Evolutionary conservation across 1,140 invertebrate species (phyloP).

Genomic region (Rhynchophorus ferrugineus): DNA sequence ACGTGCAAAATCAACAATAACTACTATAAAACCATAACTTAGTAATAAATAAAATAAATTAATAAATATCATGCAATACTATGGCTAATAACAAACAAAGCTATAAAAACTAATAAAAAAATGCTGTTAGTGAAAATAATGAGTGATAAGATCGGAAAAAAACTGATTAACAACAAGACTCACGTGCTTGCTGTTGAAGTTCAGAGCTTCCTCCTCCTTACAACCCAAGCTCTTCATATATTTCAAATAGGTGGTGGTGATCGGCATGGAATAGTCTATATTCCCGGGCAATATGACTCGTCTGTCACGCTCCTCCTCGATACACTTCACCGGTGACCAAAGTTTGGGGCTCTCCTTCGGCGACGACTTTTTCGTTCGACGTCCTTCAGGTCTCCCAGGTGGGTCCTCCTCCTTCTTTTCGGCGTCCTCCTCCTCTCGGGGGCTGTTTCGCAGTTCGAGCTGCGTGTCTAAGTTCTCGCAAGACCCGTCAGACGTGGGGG

Average conservation of each 20-base stretch:
- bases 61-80: too few species aligned
- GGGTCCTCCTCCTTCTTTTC: constrained; percentile 39
- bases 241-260: constrained; percentile 79
- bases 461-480: constrained; percentile 23
- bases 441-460: constrained; percentile 12
- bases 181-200: constrained; percentile 46
- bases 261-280: constrained; percentile 74
- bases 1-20: too few species aligned
- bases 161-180: constrained; percentile 37
- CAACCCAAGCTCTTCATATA: constrained; percentile 61
- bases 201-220: constrained; percentile 52
- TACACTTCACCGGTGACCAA: constrained; percentile 45
- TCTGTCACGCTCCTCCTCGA: constrained; percentile 36
- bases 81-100: too few species aligned
- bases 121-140: constrained; percentile 30
- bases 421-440: constrained; percentile 7
- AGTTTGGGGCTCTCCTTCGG: constrained; percentile 33
- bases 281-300: constrained; percentile 36
- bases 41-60: too few species aligned
- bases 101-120: too few species aligned
- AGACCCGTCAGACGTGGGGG: background rate
- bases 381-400: constrained; percentile 21
- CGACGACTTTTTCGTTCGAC: constrained; percentile 25
- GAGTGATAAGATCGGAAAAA: constrained; percentile 31
- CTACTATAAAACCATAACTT: too few species aligned